A percentile compares a stretch with the other conserved stretches of the same genome.
These are phyloP conservation scores for Danio kyathit DNA, from an alignment of 2,797 vertebrate genomes.

Conservation along the genomic window DNA sequence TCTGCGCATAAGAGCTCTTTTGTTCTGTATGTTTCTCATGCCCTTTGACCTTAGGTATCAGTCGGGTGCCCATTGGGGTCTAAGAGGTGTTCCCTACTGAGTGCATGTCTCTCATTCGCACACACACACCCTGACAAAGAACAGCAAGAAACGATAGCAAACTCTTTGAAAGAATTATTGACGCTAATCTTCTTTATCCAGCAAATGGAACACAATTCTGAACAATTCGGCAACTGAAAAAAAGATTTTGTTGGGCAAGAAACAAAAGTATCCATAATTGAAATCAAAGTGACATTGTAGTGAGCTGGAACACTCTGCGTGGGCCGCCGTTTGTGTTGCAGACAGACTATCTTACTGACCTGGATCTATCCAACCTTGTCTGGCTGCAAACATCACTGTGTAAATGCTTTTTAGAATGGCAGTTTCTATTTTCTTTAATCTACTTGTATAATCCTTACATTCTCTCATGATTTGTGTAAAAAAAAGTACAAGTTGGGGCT, in stretches of 20 bases:
- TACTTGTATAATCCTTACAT: background rate
- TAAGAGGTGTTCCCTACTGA: slow-evolving; percentile 48
- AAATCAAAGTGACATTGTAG: slow-evolving; percentile 38
- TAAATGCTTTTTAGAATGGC: slow-evolving; percentile 5
- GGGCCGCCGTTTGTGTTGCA: slow-evolving; percentile 3
- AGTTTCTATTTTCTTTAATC: background rate
- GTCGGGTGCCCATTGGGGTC: slow-evolving; percentile 59
- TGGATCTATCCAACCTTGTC: slow-evolving; percentile 27
- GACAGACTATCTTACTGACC: slow-evolving; percentile 35
- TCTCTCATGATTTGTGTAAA: background rate
- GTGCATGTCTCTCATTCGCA: slow-evolving; percentile 37
- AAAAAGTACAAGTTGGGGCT: background rate
- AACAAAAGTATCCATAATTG: slow-evolving; percentile 8
- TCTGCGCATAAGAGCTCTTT: slow-evolving; percentile 56
- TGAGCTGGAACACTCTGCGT: slow-evolving; percentile 21
- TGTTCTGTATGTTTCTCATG: slow-evolving; percentile 68
- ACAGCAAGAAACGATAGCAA: slow-evolving; percentile 32
- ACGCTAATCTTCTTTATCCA: slow-evolving; percentile 20
- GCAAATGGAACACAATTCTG: background rate
- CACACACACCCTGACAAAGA: slow-evolving; percentile 1
- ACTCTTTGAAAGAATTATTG: slow-evolving; percentile 32
- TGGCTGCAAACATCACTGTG: slow-evolving; percentile 25
- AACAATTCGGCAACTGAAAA: slow-evolving; percentile 4
- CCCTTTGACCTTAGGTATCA: slow-evolving; percentile 61
- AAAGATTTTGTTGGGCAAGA: slow-evolving; percentile 5